phyloP scores from a whole-genome alignment of 2,113 vertebrate species.

The Chaetodon auriga region DNA sequence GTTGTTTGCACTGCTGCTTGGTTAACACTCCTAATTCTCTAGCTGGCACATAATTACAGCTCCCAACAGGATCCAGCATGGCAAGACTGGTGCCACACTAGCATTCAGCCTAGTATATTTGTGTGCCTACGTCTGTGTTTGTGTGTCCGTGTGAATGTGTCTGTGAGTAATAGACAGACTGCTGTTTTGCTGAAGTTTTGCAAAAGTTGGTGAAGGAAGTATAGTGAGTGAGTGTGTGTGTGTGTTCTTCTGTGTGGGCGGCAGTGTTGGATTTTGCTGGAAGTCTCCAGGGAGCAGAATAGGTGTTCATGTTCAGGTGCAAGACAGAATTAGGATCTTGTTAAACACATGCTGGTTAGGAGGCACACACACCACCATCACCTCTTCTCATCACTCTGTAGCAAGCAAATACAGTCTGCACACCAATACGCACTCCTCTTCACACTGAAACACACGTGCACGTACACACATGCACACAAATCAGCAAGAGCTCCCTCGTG shows the following conservation, averaged over 20 bases:
- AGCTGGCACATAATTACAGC: constrained; percentile 62
- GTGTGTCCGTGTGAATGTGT: constrained; percentile 1
- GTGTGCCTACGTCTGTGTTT: constrained; percentile 18
- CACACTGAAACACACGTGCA: neutral
- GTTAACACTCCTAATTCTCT: constrained; percentile 61
- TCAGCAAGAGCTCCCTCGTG: constrained; percentile 46
- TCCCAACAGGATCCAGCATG: constrained; percentile 46
- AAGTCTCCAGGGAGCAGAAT: constrained; percentile 40
- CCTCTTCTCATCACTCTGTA: constrained; percentile 17
- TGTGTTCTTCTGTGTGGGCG: constrained; percentile 13
- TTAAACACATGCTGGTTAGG: constrained; percentile 48
- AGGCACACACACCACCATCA: neutral
- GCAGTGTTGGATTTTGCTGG: constrained; percentile 15
- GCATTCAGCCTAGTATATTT: constrained; percentile 25
- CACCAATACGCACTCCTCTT: neutral
- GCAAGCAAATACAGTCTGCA: constrained; percentile 4
- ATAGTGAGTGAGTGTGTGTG: neutral
- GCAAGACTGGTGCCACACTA: constrained; percentile 42
- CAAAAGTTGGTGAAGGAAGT: constrained; percentile 30
- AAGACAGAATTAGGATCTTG: constrained; percentile 56
- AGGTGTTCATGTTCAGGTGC: constrained; percentile 45
- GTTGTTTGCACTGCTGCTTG: constrained; percentile 61
- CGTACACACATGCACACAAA: neutral
- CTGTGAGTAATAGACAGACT: constrained; percentile 24
- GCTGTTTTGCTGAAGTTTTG: constrained; percentile 43